Conservation (phyloP, 2,888 invertebrate genomes). For the Campoplex nolae region DNA sequence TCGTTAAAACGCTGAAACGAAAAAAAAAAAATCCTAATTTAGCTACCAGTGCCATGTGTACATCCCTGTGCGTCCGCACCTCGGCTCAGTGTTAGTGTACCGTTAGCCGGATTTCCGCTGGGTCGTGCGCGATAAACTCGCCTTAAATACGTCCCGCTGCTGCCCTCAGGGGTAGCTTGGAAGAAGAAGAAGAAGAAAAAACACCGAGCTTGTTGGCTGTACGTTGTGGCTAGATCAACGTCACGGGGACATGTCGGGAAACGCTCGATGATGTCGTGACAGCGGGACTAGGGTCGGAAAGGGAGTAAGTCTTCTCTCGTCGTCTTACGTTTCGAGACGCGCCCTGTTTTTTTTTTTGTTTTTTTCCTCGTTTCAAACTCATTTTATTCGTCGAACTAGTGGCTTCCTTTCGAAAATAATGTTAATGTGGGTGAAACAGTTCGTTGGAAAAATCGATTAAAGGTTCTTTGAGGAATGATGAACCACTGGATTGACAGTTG, state of each 20-base stretch:
- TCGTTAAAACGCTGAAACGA: background rate
- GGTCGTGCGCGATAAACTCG: slow-evolving; percentile 47
- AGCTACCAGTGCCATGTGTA: slow-evolving; percentile 15
- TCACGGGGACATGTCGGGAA: slow-evolving; percentile 73
- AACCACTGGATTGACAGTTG: background rate
- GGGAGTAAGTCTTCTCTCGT: slow-evolving; percentile 70
- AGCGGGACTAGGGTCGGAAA: slow-evolving; percentile 71
- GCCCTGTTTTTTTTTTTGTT: background rate
- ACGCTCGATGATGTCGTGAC: slow-evolving; percentile 78
- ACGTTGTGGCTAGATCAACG: slow-evolving; percentile 59
- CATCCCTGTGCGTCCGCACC: background rate
- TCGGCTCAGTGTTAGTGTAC: slow-evolving; percentile 30
- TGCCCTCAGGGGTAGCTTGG: slow-evolving; percentile 60
- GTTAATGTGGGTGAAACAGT: background rate
- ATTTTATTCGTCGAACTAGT: background rate
- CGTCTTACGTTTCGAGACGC: background rate
- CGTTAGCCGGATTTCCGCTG: slow-evolving; percentile 22
- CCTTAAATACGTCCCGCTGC: slow-evolving; percentile 44
- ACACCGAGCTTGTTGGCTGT: slow-evolving; percentile 33
- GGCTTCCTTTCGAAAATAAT: background rate
- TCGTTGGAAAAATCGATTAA: background rate
- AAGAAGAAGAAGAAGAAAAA: background rate
- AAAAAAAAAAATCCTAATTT: background rate
- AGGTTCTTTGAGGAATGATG: background rate
- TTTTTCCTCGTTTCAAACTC: background rate